Conservation (phyloP, 2,113 vertebrate species). For the Trochalopteron elliotii region DNA sequence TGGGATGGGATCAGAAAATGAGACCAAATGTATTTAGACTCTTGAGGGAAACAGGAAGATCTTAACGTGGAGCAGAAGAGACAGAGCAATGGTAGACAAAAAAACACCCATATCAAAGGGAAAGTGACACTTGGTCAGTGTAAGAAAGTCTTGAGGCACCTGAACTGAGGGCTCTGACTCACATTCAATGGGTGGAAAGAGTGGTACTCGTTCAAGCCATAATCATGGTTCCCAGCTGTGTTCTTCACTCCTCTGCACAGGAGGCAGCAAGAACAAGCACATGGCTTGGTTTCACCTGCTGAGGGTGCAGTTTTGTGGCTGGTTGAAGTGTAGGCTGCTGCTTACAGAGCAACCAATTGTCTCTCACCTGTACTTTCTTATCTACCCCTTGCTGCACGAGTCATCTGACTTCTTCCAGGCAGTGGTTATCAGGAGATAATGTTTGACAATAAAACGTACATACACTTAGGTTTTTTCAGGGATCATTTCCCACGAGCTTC, state of each 20-base stretch:
- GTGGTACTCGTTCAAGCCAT: neutral
- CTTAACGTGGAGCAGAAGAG: neutral
- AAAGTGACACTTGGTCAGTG: neutral
- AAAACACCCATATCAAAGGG: neutral
- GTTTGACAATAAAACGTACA: neutral
- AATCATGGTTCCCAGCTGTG: accelerated
- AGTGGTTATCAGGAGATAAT: neutral
- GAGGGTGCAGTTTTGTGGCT: neutral
- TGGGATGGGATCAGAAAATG: neutral
- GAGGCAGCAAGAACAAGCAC: neutral
- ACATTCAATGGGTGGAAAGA: neutral
- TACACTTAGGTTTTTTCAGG: neutral
- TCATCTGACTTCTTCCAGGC: neutral
- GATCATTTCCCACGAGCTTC: neutral
- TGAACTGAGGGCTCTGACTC: neutral
- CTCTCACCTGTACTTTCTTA: neutral
- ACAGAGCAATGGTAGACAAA: neutral
- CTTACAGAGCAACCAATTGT: neutral
- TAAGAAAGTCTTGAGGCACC: neutral
- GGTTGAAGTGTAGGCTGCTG: neutral
- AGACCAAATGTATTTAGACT: neutral
- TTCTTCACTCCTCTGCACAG: neutral
- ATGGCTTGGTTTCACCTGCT: neutral
- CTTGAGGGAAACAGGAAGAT: neutral
- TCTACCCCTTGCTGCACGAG: neutral